phyloP scores from a whole-genome alignment of 2,888 invertebrate species.

The Thereva nobilitata region DNA sequence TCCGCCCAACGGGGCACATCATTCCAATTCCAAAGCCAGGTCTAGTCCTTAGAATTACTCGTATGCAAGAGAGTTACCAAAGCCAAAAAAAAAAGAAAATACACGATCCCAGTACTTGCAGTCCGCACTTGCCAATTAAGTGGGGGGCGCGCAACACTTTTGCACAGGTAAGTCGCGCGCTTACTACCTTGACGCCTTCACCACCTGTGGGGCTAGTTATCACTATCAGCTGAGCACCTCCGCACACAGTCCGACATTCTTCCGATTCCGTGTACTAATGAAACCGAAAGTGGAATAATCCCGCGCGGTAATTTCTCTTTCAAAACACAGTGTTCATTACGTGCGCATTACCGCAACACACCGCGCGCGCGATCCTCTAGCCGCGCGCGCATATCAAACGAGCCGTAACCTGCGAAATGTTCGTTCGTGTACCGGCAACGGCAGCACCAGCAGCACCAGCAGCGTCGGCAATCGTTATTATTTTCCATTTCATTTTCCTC shows the following conservation, averaged over 20 bases:
- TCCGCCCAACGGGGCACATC: too few relatives aligned
- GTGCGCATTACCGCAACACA: conserved; percentile 31
- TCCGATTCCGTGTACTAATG: conserved; percentile 46
- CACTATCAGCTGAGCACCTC: conserved; percentile 7
- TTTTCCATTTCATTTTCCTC: conserved; percentile 5
- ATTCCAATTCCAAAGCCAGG: too few relatives aligned
- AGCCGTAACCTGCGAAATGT: too few relatives aligned
- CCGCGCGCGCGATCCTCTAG: too few relatives aligned
- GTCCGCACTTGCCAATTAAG: too few relatives aligned
- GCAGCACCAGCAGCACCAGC: background rate
- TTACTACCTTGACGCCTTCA: conserved; percentile 27
- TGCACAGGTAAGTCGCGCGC: background rate
- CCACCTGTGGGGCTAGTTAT: conserved; percentile 14
- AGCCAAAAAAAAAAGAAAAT: too few relatives aligned
- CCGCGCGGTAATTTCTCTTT: conserved; percentile 36
- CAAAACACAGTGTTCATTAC: conserved; percentile 31
- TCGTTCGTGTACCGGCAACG: too few relatives aligned
- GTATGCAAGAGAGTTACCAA: too few relatives aligned
- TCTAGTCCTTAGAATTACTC: too few relatives aligned
- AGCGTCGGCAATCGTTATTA: background rate
- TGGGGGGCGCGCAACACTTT: too few relatives aligned
- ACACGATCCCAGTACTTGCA: too few relatives aligned
- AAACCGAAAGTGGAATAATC: conserved; percentile 45
- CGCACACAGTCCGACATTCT: conserved; percentile 36
- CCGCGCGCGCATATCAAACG: too few relatives aligned